These are phyloP conservation scores for Adelphocoris suturalis DNA, from an alignment of 2,888 invertebrate species.

Conservation along the genomic window DNA sequence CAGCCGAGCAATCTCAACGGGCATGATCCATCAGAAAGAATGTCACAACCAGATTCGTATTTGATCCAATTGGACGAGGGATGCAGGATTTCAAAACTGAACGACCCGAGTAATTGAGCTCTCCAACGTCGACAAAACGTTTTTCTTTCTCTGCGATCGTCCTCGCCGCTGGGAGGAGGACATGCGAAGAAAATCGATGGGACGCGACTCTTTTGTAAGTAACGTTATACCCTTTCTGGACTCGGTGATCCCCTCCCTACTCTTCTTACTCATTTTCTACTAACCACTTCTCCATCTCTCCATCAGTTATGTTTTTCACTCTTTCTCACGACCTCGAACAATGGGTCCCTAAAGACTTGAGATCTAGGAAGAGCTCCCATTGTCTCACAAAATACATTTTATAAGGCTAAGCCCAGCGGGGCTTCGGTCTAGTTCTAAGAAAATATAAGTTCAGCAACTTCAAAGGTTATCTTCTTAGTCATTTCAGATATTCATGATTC, in stretches of 20 bases:
- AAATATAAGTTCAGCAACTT: not conserved
- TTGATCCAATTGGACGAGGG: too few species aligned
- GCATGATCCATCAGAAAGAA: too few species aligned
- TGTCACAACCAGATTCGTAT: too few species aligned
- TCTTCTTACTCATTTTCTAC: not conserved
- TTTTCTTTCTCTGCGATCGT: not conserved
- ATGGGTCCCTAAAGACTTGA: not conserved
- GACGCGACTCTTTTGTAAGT: conserved; percentile 16
- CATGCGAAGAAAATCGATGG: conserved; percentile 21
- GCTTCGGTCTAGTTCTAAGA: not conserved
- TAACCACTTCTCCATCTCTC: not conserved
- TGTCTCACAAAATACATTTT: not conserved
- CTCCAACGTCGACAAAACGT: not conserved
- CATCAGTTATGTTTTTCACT: not conserved
- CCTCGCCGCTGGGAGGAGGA: not conserved
- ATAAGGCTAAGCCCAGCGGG: not conserved
- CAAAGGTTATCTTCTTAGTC: too few species aligned
- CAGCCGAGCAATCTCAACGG: too few species aligned
- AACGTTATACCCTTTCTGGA: not conserved
- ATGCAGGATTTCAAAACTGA: too few species aligned
- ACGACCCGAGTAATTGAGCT: too few species aligned
- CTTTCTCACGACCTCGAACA: not conserved
- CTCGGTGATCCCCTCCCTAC: not conserved
- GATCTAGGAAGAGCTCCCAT: not conserved
- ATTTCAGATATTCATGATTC: too few species aligned